These are phyloP conservation scores for Agonopterix subpropinquella DNA, from an alignment of 2,888 invertebrate genomes.

Conservation along the genomic window DNA sequence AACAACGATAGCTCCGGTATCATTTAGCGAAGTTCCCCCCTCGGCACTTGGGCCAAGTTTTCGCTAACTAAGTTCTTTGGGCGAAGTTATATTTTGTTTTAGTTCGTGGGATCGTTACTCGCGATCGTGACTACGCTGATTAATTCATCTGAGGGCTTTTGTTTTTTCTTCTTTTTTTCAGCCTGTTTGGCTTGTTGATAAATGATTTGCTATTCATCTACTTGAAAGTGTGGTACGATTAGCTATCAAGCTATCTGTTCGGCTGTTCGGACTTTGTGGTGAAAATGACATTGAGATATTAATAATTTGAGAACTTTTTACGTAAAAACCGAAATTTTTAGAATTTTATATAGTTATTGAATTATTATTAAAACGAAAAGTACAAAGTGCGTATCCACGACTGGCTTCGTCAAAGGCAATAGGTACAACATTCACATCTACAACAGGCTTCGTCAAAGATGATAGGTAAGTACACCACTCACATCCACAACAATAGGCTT, in stretches of 20 bases:
- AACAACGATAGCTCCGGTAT: constrained; percentile 41
- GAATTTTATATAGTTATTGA: too few species aligned
- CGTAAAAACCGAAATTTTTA: too few species aligned
- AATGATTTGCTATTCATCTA: constrained; percentile 36
- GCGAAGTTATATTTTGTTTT: constrained; percentile 44
- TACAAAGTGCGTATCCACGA: too few species aligned
- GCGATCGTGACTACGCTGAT: constrained; percentile 64
- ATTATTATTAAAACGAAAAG: too few species aligned
- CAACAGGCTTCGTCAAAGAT: too few species aligned
- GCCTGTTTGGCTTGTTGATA: constrained; percentile 35
- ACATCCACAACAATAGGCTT: too few species aligned
- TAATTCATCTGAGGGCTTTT: constrained; percentile 52
- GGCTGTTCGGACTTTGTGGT: too few species aligned
- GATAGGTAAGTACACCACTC: too few species aligned
- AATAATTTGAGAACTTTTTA: too few species aligned
- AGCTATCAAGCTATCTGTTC: constrained; percentile 5
- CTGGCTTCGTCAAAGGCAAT: too few species aligned
- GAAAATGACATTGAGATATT: too few species aligned
- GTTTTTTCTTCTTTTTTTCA: constrained; percentile 46
- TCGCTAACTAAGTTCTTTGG: constrained; percentile 36
- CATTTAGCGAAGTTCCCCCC: constrained; percentile 37
- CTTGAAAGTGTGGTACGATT: constrained; percentile 4
- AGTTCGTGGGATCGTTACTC: constrained; percentile 60
- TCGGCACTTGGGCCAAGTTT: constrained; percentile 27
- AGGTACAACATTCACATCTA: too few species aligned